These are phyloP conservation scores for Platygyra sinensis DNA, from an alignment of 64 coral and sea anemone species.

Conservation along the genomic window DNA sequence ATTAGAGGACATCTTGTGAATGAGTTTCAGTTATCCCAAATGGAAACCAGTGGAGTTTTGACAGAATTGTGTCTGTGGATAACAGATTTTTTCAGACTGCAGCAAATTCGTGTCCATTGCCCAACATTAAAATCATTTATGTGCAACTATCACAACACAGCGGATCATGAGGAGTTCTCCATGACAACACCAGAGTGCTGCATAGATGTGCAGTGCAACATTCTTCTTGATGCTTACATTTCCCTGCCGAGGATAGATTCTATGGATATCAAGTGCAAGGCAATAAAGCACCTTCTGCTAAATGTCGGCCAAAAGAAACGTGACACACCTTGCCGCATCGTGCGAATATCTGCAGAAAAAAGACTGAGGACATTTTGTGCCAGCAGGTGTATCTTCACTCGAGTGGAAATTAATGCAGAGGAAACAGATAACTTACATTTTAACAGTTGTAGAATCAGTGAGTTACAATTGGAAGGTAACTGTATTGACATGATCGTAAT, in stretches of 20 bases:
- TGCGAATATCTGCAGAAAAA: slow-evolving; percentile 10
- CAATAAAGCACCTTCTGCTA: slow-evolving; percentile 1
- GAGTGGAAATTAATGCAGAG: slow-evolving; percentile 10
- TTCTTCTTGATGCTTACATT: neutral
- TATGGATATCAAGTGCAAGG: slow-evolving; percentile 1
- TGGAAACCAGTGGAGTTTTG: neutral
- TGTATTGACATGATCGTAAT: neutral
- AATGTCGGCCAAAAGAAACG: slow-evolving; percentile 5
- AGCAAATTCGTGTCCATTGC: slow-evolving; percentile 4
- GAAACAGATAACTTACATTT: slow-evolving; percentile 18
- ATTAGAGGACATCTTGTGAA: slow-evolving; percentile 4
- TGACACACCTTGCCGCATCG: neutral
- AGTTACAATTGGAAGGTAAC: neutral
- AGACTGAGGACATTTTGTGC: neutral
- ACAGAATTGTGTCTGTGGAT: slow-evolving; percentile 27
- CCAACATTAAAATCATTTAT: slow-evolving; percentile 22
- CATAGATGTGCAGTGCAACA: slow-evolving; percentile 13
- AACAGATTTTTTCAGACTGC: neutral
- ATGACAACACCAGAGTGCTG: neutral
- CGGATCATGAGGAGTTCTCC: neutral
- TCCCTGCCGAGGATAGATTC: neutral
- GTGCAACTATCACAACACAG: slow-evolving; percentile 4
- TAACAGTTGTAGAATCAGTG: slow-evolving; percentile 13
- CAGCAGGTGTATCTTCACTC: neutral
- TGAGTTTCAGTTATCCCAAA: neutral